Evolutionary conservation across 1,140 invertebrate genomes (phyloP), one percentile per base, ranked within the genome.

Genomic region (Tetramorium alpestre): DNA sequence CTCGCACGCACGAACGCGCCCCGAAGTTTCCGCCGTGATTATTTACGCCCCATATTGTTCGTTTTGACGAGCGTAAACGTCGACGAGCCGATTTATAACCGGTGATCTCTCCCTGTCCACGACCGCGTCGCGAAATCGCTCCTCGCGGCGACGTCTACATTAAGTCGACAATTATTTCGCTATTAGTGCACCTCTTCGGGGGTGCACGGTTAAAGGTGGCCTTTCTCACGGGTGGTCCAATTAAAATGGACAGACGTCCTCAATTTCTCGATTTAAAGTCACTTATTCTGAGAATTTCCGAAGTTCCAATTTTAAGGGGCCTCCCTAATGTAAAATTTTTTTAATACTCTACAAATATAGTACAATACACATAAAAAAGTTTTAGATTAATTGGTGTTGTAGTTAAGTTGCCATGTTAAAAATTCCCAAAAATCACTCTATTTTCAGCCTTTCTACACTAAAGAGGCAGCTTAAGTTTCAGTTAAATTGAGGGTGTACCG

Each of bases 41-140:
- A 94, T 95, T 94, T 94, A 94, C 91, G 94, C 88, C 89, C 92
- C 92, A 91, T 93, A 93, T 94, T 93, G 94, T 94, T 93, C 93
- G 89, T 81, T 93, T 92, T 95, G 93, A 94, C 94, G 94, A 94
- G 89, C 93, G 92, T 95, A 95, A 95, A 95, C 82, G 94, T 93
- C 94, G 89, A 73, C 72, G 65, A 70, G 11, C 78, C 84, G 90
- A 94, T 95, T 95, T 94, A 95, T 90, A 91, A 87, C 85, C 91
- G 87, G 85, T 89, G 92, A 90, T 89, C 88, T 89, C 1, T 87
- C 80, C 89, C 92, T 90, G 87, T 91, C 88, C 91, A 70, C 85
- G 73, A 87, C 81, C 73, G 78, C 81, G 58, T 70, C 81, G 49
- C 49, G 72, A 47, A 58, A 58, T 58, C 64, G 62, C 47, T 76